Evolutionary conservation across 1,140 invertebrate species (phyloP).

Genomic region (Varroa destructor): DNA sequence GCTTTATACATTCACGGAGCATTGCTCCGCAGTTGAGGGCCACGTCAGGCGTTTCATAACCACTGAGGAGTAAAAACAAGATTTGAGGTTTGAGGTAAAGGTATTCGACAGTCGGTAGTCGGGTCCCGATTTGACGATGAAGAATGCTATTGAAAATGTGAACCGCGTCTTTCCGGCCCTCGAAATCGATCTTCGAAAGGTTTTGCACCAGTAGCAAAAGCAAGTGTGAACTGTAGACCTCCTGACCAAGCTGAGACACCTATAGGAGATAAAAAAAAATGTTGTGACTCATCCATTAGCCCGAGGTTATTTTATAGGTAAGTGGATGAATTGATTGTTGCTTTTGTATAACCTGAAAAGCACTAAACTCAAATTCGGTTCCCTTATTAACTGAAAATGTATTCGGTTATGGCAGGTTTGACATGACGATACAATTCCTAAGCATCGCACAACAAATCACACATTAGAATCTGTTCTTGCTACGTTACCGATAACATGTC

Average conservation of each 20-base stretch:
- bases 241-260: constrained; percentile 77
- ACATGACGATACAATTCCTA: too few species aligned
- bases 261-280: background rate
- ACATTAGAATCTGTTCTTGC: too few species aligned
- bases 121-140: constrained; percentile 87
- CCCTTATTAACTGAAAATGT: too few species aligned
- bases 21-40: constrained; percentile 98
- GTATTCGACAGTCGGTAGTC: constrained; percentile 95
- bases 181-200: constrained; percentile 90
- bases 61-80: constrained; percentile 85
- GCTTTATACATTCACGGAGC: constrained; percentile 91
- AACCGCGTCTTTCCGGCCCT: constrained; percentile 97
- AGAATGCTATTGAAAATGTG: constrained; percentile 98
- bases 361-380: too few species aligned
- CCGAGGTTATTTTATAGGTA: too few species aligned
- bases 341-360: too few species aligned
- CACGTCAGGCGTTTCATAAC: constrained; percentile 97
- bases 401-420: too few species aligned
- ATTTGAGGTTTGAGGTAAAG: constrained; percentile 95
- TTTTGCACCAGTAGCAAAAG: constrained; percentile 82
- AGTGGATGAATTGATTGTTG: too few species aligned
- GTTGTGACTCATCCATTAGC: too few species aligned
- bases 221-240: constrained; percentile 71
- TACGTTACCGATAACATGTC: too few species aligned
- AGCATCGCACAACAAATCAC: too few species aligned